These are phyloP conservation scores for Agonopterix alstromeriana DNA, from an alignment of 2,888 invertebrate species.

Conservation along the genomic window DNA sequence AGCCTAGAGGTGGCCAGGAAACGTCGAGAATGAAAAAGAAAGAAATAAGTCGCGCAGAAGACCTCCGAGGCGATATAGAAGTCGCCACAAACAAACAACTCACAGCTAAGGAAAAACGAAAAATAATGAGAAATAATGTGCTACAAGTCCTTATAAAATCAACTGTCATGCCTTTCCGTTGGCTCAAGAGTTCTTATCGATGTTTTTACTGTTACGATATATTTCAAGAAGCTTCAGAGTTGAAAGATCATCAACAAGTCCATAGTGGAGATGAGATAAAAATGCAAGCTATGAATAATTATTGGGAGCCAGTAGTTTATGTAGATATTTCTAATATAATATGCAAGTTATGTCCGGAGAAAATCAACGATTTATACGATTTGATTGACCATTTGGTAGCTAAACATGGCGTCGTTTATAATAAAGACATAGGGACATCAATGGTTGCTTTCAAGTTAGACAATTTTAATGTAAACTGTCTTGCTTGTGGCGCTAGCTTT, in stretches of 20 bases:
- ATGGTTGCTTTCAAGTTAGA: constrained; percentile 63
- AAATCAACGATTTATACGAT: constrained; percentile 45
- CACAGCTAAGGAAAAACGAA: constrained; percentile 46
- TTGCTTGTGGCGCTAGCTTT: constrained; percentile 52
- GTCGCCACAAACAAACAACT: constrained; percentile 11
- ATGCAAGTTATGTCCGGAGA: constrained; percentile 50
- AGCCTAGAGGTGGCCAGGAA: constrained; percentile 56
- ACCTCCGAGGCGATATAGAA: constrained; percentile 1
- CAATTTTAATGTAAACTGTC: constrained; percentile 47
- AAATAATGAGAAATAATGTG: constrained; percentile 55
- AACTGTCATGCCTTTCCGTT: constrained; percentile 61
- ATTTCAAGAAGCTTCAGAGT: constrained; percentile 53
- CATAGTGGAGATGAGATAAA: constrained; percentile 46
- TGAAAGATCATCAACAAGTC: constrained; percentile 46
- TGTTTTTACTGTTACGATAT: constrained; percentile 71
- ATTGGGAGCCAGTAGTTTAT: constrained; percentile 62
- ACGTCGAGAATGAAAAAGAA: constrained; percentile 11
- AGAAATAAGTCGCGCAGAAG: background rate
- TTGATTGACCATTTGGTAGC: constrained; percentile 53
- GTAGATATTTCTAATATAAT: constrained; percentile 50
- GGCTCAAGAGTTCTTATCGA: constrained; percentile 64
- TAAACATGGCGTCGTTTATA: constrained; percentile 44
- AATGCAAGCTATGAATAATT: constrained; percentile 56
- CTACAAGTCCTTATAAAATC: constrained; percentile 52
- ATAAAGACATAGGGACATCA: constrained; percentile 58